These are phyloP conservation scores for Hoplostethus atlanticus DNA, from an alignment of 2,797 vertebrate species.

Conservation along the genomic window DNA sequence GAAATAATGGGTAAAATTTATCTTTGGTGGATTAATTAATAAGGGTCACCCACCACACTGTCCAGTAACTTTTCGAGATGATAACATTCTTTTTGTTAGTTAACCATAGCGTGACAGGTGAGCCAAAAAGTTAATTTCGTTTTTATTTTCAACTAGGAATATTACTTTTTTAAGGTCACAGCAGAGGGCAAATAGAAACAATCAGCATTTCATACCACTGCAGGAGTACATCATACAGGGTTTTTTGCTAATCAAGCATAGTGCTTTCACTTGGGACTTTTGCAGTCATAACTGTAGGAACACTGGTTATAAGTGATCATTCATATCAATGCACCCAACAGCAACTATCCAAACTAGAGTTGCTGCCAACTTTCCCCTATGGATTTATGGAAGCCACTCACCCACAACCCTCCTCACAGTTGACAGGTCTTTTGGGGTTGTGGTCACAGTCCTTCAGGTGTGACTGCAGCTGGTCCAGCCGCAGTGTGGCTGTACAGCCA, in stretches of 20 bases:
- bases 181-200: neutral
- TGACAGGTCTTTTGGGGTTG: slow-evolving; percentile 97
- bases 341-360: neutral
- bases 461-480: slow-evolving; percentile 96
- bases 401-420: slow-evolving; percentile 98
- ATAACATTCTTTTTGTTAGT: too few relatives aligned
- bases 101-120: too few relatives aligned
- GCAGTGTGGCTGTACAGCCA: slow-evolving; percentile 93
- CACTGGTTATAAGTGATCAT: neutral
- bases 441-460: slow-evolving; percentile 98
- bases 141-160: neutral
- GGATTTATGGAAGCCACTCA: slow-evolving; percentile 74
- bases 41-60: too few relatives aligned
- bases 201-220: neutral
- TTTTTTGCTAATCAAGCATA: neutral
- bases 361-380: neutral
- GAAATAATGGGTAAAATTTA: too few relatives aligned
- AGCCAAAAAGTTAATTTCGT: too few relatives aligned
- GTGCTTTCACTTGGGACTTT: neutral
- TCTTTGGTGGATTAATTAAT: too few relatives aligned
- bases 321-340: neutral
- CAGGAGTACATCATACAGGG: neutral
- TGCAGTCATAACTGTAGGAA: too few relatives aligned
- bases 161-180: neutral
- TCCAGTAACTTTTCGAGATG: too few relatives aligned